Evolutionary conservation across 53 echinoderm and acorn worm genomes (phyloP).

Genomic region (Glandiceps talaboti): DNA sequence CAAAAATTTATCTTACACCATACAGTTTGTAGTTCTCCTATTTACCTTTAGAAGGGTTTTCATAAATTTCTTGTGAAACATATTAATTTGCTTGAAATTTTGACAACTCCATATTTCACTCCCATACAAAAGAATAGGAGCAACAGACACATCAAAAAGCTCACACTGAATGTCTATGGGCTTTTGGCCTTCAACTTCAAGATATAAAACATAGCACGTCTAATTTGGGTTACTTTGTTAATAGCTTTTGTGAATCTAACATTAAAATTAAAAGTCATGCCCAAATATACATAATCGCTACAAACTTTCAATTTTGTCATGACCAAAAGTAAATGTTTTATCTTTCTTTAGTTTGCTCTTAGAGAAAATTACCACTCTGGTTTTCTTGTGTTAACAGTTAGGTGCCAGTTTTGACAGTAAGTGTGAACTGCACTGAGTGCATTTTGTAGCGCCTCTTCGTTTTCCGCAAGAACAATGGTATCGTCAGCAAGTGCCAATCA

Average conservation of each 20-base stretch:
- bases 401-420: not conserved
- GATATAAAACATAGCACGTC: too few relatives aligned
- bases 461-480: conserved; percentile 7
- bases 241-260: not conserved
- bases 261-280: conserved; percentile 6
- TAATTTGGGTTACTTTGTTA: not conserved
- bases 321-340: not conserved
- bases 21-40: too few relatives aligned
- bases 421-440: too few relatives aligned
- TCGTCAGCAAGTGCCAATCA: too few relatives aligned
- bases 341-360: too few relatives aligned
- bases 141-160: not conserved
- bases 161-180: not conserved
- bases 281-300: not conserved
- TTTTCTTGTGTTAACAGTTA: conserved; percentile 13
- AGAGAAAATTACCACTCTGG: conserved; percentile 9
- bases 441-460: conserved; percentile 9
- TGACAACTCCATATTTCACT: not conserved
- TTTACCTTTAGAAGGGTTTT: too few relatives aligned
- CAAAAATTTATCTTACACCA: too few relatives aligned
- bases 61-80: too few relatives aligned
- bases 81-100: too few relatives aligned
- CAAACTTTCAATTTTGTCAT: not conserved
- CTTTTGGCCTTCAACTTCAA: not conserved
- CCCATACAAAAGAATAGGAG: not conserved